Evolutionary conservation across 2,113 vertebrate species (phyloP).

Genomic region (Xiphias gladius): DNA sequence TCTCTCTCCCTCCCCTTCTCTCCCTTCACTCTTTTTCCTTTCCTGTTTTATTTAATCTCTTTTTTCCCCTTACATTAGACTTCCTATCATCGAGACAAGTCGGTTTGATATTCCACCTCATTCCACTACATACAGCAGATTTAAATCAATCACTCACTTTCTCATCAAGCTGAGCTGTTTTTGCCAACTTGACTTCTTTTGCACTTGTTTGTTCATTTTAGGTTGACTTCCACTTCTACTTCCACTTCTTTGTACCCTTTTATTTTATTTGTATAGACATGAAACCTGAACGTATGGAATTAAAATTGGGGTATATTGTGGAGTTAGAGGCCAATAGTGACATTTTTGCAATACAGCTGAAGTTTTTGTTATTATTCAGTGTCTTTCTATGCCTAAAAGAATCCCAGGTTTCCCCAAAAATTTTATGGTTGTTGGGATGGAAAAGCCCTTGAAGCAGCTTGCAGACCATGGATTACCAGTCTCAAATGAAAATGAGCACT

Average conservation of each 20-base stretch:
- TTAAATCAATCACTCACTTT: constrained; percentile 23
- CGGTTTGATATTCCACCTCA: constrained; percentile 54
- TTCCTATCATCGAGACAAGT: constrained; percentile 45
- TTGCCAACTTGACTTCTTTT: constrained; percentile 36
- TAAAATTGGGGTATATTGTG: background rate
- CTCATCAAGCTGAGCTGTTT: constrained; percentile 25
- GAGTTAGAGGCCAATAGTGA: background rate
- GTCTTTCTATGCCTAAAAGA: constrained; percentile 22
- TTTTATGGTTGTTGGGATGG: background rate
- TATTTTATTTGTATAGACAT: constrained; percentile 10
- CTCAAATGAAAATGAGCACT: constrained; percentile 30
- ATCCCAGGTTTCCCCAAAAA: background rate
- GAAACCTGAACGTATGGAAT: background rate
- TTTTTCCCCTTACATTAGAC: constrained; percentile 10
- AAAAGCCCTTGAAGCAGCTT: constrained; percentile 11
- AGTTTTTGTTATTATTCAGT: constrained; percentile 16
- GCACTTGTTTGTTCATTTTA: constrained; percentile 32
- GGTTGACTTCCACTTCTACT: background rate
- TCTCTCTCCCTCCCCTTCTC: background rate
- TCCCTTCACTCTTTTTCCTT: background rate
- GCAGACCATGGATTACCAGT: constrained; percentile 25
- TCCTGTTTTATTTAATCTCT: constrained; percentile 15
- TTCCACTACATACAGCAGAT: constrained; percentile 3
- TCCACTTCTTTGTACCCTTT: background rate
- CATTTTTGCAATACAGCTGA: constrained; percentile 7